Conservation (phyloP, 2,888 invertebrate species). For the Amblyteles armatorius region DNA sequence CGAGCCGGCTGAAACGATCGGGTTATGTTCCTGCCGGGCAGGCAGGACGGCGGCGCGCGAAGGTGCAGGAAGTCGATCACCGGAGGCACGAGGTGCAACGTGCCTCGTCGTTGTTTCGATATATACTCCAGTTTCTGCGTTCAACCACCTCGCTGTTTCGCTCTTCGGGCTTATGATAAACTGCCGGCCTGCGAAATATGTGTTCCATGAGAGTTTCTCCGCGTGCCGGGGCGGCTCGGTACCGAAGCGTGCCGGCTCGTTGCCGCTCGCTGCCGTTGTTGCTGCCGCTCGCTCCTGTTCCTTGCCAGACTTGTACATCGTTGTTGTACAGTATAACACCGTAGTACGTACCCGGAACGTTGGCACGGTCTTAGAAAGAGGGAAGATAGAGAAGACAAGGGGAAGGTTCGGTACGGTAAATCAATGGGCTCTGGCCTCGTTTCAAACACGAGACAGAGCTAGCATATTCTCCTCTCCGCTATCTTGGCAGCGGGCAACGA, state of each 20-base stretch:
- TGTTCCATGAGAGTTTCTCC: constrained; percentile 55
- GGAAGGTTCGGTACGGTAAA: constrained; percentile 67
- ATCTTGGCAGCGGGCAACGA: constrained; percentile 46
- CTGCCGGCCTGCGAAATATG: constrained; percentile 54
- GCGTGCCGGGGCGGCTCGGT: constrained; percentile 35
- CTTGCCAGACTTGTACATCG: constrained; percentile 46
- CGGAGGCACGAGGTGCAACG: constrained; percentile 54
- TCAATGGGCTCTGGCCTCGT: constrained; percentile 71
- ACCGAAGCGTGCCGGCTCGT: constrained; percentile 47
- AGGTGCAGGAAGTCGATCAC: constrained; percentile 56
- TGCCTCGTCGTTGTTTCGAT: constrained; percentile 9
- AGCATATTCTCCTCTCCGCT: constrained; percentile 49
- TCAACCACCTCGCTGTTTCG: constrained; percentile 27
- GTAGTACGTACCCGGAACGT: constrained; percentile 38
- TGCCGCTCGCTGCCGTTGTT: constrained; percentile 15
- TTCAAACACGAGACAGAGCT: constrained; percentile 53
- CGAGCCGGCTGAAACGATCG: constrained; percentile 29
- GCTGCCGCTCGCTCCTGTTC: constrained; percentile 46
- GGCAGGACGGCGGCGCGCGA: constrained; percentile 3
- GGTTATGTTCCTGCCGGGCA: constrained; percentile 4
- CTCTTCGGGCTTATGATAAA: constrained; percentile 59
- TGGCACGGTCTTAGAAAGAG: constrained; percentile 39
- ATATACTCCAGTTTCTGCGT: constrained; percentile 35
- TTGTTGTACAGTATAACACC: constrained; percentile 20
- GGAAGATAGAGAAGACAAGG: constrained; percentile 27